Evolutionary conservation across 2,113 vertebrate species (phyloP).

Genomic region (Bubo blakistoni): DNA sequence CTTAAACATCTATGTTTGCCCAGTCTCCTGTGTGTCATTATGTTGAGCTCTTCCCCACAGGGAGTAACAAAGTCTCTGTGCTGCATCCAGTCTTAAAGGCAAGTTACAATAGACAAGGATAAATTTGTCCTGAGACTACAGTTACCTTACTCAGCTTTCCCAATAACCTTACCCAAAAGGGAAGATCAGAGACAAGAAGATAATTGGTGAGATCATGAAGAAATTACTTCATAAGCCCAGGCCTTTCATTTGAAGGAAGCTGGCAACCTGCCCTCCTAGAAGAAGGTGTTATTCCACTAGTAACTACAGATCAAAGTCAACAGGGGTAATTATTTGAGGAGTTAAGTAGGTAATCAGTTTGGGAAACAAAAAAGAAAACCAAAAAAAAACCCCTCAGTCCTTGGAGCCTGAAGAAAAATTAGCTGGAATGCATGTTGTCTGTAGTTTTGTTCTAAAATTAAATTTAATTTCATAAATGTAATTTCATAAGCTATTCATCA

Average conservation of each 20-base stretch:
- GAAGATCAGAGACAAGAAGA: conserved; percentile 60
- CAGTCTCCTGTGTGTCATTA: neutral
- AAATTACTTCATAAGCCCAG: conserved; percentile 48
- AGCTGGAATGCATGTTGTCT: conserved; percentile 12
- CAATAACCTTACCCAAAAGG: conserved; percentile 46
- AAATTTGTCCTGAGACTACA: conserved; percentile 25
- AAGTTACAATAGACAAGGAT: neutral
- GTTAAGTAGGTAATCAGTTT: conserved; percentile 49
- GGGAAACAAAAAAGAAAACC: conserved; percentile 10
- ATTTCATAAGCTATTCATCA: conserved; percentile 43
- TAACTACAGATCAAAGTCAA: conserved; percentile 55
- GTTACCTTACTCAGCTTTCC: conserved; percentile 50
- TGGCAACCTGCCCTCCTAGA: conserved; percentile 45
- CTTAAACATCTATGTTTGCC: neutral
- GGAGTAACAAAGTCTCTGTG: neutral
- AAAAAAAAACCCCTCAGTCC: neutral
- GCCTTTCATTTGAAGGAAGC: conserved; percentile 49
- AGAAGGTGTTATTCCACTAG: conserved; percentile 47
- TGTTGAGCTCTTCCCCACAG: neutral
- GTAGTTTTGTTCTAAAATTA: conserved; percentile 45
- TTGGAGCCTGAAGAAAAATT: conserved; percentile 52
- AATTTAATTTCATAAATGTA: conserved; percentile 46
- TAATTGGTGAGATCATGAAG: conserved; percentile 59
- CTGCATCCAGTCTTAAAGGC: neutral
- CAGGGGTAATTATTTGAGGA: conserved; percentile 57